phyloP scores from a whole-genome alignment of 2,113 vertebrate genomes.

The Gopherus evgoodei region DNA sequence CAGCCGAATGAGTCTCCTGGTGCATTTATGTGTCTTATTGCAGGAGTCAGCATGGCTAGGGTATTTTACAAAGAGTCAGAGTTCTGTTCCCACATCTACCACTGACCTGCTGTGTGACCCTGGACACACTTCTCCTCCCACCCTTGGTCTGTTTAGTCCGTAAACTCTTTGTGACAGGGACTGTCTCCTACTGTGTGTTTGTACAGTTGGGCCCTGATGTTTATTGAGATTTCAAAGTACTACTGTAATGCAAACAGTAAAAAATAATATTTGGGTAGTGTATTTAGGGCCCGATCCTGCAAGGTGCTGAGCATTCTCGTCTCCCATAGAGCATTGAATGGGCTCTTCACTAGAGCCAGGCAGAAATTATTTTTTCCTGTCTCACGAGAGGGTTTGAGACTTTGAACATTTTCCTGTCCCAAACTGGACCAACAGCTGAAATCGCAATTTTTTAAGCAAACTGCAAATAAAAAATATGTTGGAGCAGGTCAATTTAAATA shows the following conservation, averaged over 20 bases:
- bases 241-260: not conserved
- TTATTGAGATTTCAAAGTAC: not conserved
- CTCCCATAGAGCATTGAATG: no score
- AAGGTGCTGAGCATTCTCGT: no score
- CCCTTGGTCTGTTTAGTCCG: not conserved
- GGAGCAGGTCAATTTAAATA: no score
- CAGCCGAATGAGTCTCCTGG: accelerated
- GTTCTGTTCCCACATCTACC: accelerated
- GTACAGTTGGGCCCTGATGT: not conserved
- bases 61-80: not conserved
- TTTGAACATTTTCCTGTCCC: no score
- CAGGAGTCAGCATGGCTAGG: accelerated
- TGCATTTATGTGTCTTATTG: not conserved
- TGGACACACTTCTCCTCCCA: not conserved
- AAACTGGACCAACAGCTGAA: no score
- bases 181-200: not conserved
- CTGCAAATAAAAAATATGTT: no score
- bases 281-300: no score
- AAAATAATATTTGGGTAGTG: not conserved
- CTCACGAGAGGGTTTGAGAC: no score
- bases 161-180: not conserved
- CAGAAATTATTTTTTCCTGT: no score
- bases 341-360: no score
- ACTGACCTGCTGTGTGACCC: accelerated
- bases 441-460: no score